Conservation (phyloP, 1,140 invertebrate genomes). For the Orussus abietinus region DNA sequence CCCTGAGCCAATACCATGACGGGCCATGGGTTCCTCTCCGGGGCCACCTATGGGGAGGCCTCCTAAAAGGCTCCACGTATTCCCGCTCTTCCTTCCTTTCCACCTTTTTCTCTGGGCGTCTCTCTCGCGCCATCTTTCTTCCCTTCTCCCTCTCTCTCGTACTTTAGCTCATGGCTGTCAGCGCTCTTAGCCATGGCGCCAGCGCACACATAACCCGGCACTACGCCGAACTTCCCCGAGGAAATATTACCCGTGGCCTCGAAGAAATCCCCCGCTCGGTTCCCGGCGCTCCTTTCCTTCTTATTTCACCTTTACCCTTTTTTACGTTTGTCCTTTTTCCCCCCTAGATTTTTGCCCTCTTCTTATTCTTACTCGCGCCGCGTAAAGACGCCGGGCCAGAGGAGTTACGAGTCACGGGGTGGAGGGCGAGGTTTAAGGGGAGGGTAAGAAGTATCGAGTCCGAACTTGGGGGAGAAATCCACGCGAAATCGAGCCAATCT, state of each 20-base stretch:
- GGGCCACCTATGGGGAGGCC: slow-evolving; percentile 34
- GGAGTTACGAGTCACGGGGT: too few species aligned
- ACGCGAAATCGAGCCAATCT: too few species aligned
- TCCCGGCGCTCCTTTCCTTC: too few species aligned
- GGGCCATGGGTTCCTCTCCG: slow-evolving; percentile 32
- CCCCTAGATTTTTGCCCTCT: too few species aligned
- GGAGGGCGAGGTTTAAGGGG: too few species aligned
- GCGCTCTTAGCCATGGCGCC: slow-evolving; percentile 34
- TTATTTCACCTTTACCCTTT: too few species aligned
- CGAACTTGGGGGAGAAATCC: too few species aligned
- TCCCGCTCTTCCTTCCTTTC: slow-evolving; percentile 12
- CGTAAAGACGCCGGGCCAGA: too few species aligned
- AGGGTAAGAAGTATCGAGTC: too few species aligned
- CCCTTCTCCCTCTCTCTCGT: slow-evolving; percentile 19
- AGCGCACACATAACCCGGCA: slow-evolving; percentile 21
- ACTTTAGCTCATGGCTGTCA: slow-evolving; percentile 32
- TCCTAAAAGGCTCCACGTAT: neutral
- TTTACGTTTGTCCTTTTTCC: too few species aligned
- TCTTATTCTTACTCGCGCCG: too few species aligned
- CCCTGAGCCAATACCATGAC: slow-evolving; percentile 43
- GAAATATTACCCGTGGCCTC: slow-evolving; percentile 12
- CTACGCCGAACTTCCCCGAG: slow-evolving; percentile 15
- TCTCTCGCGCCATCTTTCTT: slow-evolving; percentile 6
- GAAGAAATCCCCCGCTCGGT: slow-evolving; percentile 5
- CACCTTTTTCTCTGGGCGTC: slow-evolving; percentile 16